Evolutionary conservation across 2,113 vertebrate species (phyloP).

Genomic region (Pagrus major): DNA sequence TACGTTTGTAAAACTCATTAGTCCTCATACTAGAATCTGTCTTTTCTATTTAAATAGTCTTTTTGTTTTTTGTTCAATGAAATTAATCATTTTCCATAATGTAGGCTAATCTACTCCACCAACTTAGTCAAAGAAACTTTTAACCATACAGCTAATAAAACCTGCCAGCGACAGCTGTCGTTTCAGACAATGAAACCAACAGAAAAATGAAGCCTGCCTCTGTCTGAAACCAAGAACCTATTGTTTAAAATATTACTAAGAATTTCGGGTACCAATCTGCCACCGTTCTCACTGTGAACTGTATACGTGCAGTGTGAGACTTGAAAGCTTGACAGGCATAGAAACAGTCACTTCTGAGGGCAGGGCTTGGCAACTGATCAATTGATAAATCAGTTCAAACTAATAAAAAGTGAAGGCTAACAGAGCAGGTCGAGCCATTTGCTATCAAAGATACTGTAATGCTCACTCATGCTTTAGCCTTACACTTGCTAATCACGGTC

Average conservation of each 20-base stretch:
- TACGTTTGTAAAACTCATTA: background rate
- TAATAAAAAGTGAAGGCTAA: background rate
- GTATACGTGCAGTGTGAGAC: background rate
- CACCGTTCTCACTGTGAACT: background rate
- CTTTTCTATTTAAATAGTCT: too few species aligned
- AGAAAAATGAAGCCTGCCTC: background rate
- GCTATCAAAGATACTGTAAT: background rate
- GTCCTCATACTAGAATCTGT: background rate
- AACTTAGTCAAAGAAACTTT: too few species aligned
- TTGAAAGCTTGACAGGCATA: background rate
- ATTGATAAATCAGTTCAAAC: constrained; percentile 7
- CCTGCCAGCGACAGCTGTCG: background rate
- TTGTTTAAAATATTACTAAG: background rate
- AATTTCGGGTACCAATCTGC: background rate
- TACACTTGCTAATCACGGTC: background rate
- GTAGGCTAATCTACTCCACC: too few species aligned
- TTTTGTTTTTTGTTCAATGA: background rate
- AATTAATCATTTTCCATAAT: too few species aligned
- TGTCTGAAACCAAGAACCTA: background rate
- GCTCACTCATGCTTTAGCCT: background rate
- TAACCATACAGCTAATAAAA: too few species aligned
- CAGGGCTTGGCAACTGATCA: background rate
- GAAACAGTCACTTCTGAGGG: background rate
- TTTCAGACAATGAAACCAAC: background rate
- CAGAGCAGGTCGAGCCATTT: background rate